Conservation (phyloP, 2,888 invertebrate genomes). For the Trachelus iudaicus region DNA sequence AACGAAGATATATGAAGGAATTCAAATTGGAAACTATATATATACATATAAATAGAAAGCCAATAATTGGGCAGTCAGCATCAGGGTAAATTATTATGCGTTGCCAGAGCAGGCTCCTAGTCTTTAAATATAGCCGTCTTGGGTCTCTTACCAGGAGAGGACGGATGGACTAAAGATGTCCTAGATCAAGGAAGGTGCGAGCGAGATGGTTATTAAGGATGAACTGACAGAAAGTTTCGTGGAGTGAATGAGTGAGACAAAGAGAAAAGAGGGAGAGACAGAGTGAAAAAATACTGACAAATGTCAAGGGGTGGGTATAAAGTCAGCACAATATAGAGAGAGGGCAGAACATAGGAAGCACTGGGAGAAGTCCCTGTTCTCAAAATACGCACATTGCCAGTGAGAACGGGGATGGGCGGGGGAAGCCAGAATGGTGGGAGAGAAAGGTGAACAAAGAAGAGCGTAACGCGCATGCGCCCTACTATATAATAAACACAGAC, state of each 20-base stretch:
- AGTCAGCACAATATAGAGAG: neutral
- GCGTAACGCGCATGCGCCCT: constrained; percentile 19
- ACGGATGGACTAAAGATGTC: neutral
- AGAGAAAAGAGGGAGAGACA: neutral
- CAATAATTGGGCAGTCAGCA: neutral
- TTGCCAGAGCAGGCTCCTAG: neutral
- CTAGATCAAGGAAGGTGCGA: neutral
- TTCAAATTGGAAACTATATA: neutral
- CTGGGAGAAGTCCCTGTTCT: constrained; percentile 9
- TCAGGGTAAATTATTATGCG: neutral
- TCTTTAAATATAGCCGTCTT: neutral
- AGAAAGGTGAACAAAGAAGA: constrained; percentile 20
- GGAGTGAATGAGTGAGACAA: constrained; percentile 6
- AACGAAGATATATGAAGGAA: neutral
- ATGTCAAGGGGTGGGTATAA: neutral
- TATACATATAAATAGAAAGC: neutral
- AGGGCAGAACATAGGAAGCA: neutral
- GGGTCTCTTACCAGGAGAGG: neutral
- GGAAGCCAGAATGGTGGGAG: neutral
- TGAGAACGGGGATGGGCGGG: neutral
- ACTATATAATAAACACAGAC: neutral
- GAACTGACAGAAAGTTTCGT: neutral
- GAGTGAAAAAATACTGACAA: constrained; percentile 1
- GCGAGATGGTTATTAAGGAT: neutral
- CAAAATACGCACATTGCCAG: constrained; percentile 13